A percentile compares a stretch with the other conserved stretches of the same genome.
Conservation (phyloP, 1,140 invertebrate species). For the Lysiphlebus fabarum region DNA sequence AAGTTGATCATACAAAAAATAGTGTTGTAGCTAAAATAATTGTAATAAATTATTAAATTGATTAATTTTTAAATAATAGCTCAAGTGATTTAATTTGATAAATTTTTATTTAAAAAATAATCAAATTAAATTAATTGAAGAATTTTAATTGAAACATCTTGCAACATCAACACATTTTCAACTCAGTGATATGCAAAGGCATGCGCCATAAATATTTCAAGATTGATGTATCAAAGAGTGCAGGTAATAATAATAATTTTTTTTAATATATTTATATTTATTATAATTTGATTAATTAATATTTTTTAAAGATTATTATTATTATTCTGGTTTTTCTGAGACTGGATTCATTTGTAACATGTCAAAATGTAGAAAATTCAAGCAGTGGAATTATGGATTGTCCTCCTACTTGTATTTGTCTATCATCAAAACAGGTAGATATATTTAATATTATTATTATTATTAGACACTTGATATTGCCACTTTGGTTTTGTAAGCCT, state of each 20-base stretch:
- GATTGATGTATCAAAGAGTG: constrained; percentile 55
- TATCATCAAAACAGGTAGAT: constrained; percentile 75
- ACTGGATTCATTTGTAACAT: constrained; percentile 27
- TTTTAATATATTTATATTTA: constrained; percentile 12
- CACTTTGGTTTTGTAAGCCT: too few species aligned
- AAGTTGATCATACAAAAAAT: neutral
- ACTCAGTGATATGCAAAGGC: constrained; percentile 48
- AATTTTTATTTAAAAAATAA: neutral
- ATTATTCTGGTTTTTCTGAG: constrained; percentile 42
- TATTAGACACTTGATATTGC: too few species aligned
- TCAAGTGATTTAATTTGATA: neutral
- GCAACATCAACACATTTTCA: constrained; percentile 22
- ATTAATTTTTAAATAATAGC: neutral
- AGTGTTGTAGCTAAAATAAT: neutral
- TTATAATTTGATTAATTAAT: constrained; percentile 35
- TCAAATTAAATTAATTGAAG: neutral
- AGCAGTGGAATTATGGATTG: constrained; percentile 48
- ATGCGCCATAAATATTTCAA: constrained; percentile 50
- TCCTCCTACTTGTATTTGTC: constrained; percentile 73
- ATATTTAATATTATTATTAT: too few species aligned
- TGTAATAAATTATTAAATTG: neutral
- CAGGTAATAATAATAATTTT: constrained; percentile 47
- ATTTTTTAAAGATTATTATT: constrained; percentile 28
- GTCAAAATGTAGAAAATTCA: constrained; percentile 34
- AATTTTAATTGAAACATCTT: constrained; percentile 12